phyloP scores from a whole-genome alignment of 2,797 vertebrate species.

The Lutra lutra region DNA sequence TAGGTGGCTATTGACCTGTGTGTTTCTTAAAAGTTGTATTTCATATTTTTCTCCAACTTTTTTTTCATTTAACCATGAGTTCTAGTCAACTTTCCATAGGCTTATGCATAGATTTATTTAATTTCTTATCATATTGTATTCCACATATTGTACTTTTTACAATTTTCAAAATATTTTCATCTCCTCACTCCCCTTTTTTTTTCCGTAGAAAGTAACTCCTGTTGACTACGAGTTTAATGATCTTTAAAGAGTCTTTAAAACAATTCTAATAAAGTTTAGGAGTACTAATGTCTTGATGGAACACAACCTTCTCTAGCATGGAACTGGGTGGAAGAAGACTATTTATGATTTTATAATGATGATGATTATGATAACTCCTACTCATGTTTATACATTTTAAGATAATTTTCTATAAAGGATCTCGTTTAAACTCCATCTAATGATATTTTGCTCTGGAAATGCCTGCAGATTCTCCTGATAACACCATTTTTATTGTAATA shows the following conservation, averaged over 20 bases:
- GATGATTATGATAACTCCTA: conserved; percentile 53
- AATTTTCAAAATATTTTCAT: conserved; percentile 45
- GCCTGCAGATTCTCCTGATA: conserved; percentile 50
- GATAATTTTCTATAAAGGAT: conserved; percentile 57
- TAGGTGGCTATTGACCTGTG: background rate
- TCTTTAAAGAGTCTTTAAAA: conserved; percentile 17
- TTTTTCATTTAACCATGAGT: background rate
- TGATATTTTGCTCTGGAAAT: conserved; percentile 61
- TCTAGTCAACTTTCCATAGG: background rate
- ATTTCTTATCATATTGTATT: background rate
- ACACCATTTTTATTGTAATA: conserved; percentile 63
- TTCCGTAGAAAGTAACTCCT: background rate
- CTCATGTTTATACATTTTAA: conserved; percentile 67
- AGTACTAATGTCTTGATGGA: conserved; percentile 7
- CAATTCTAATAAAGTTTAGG: conserved; percentile 37
- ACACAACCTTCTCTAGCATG: background rate
- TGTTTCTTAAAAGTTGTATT: background rate
- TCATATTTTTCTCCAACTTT: background rate
- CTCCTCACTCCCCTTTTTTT: background rate
- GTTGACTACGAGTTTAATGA: background rate
- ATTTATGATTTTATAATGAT: conserved; percentile 59
- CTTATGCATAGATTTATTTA: background rate
- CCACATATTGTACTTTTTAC: background rate
- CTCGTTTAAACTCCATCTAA: conserved; percentile 59
- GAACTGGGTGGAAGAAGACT: background rate